These are phyloP conservation scores for Hylia prasina DNA, from an alignment of 2,113 vertebrate genomes.

Conservation along the genomic window DNA sequence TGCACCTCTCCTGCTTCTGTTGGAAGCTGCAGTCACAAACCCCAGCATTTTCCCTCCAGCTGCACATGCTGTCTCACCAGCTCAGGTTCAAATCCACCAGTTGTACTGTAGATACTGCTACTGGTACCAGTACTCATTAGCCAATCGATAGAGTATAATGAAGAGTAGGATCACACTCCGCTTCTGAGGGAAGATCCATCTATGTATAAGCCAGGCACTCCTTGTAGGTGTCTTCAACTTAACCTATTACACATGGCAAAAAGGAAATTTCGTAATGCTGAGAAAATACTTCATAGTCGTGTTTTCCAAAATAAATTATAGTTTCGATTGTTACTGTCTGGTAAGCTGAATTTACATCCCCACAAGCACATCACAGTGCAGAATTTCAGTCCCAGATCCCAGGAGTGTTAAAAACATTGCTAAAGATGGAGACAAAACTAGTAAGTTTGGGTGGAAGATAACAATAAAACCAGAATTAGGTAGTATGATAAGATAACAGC, in stretches of 20 bases:
- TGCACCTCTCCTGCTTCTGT: neutral
- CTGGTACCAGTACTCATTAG: neutral
- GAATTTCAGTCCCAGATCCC: neutral
- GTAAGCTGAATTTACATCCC: neutral
- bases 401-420: neutral
- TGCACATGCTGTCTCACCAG: neutral
- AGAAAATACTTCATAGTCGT: neutral
- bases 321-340: neutral
- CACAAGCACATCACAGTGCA: neutral
- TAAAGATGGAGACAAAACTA: neutral
- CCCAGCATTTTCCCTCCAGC: neutral
- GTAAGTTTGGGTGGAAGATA: neutral
- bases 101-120: neutral
- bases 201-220: neutral
- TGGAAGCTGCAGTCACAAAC: neutral
- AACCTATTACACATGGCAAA: neutral
- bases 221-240: neutral
- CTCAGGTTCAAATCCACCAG: neutral
- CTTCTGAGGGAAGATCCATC: neutral
- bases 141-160: accelerated
- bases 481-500: neutral
- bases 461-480: neutral
- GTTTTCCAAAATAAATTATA: neutral
- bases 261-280: neutral
- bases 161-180: neutral